Conservation (phyloP, 1,140 invertebrate species). For the Apis mellifera region Amel_HAv3.1 CM009940.2:1881501-1882000, state of each 20-base stretch:
- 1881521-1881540: conserved; percentile 74
- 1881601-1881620: conserved; percentile 73
- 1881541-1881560: conserved; percentile 65
- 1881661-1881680: too few species aligned
- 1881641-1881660: too few species aligned
- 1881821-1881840: conserved; percentile 71
- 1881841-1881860: not conserved
- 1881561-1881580: conserved; percentile 70
- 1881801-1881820: conserved; percentile 71
- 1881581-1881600: conserved; percentile 73
- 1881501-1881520: conserved; percentile 68
- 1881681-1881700: not conserved
- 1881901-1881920: too few species aligned
- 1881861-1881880: not conserved
- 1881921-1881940: too few species aligned
- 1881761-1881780: conserved; percentile 79
- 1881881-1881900: not conserved
- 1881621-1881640: conserved; percentile 13
- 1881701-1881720: conserved; percentile 72
- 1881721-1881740: conserved; percentile 69
- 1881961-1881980: too few species aligned
- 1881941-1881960: too few species aligned
- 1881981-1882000: too few species aligned
- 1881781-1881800: conserved; percentile 73
- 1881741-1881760: conserved; percentile 73